Percentiles rank a stretch among this genome's conserved stretches.
Evolutionary conservation across 2,888 invertebrate species (phyloP).

Genomic region (Lasioglossum calceatum): DNA sequence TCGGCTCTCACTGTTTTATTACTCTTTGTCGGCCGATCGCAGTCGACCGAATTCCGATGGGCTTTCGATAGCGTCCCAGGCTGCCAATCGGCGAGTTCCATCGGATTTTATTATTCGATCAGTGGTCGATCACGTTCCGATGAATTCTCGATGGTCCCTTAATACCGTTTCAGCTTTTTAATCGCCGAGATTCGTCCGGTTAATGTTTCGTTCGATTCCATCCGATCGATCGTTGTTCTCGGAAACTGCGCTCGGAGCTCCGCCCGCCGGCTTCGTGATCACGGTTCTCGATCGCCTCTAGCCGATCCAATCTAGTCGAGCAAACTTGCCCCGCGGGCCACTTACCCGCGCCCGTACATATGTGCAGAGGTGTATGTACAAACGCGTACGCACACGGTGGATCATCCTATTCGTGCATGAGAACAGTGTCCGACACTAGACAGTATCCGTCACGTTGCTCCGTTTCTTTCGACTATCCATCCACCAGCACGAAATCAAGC

Average conservation of each 20-base stretch:
- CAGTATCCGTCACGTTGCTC: constrained; percentile 12
- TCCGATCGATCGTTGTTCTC: background rate
- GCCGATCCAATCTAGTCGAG: background rate
- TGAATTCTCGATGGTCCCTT: background rate
- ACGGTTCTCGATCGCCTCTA: background rate
- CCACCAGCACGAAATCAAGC: constrained; percentile 55
- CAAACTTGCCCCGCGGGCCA: background rate
- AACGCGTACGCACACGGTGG: background rate
- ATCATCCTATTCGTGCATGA: constrained; percentile 42
- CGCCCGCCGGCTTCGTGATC: background rate
- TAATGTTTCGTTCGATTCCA: background rate
- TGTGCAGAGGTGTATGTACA: background rate
- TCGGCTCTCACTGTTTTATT: background rate
- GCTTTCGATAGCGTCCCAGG: background rate
- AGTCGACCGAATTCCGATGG: background rate
- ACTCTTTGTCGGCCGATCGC: background rate
- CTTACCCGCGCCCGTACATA: background rate
- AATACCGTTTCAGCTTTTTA: background rate
- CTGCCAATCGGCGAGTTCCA: background rate
- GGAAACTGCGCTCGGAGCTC: background rate
- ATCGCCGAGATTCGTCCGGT: background rate
- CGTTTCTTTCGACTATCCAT: constrained; percentile 15
- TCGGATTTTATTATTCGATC: background rate
- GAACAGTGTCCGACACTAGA: background rate
- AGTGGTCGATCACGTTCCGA: background rate